Conservation (phyloP, 2,888 invertebrate species). For the Bellardia bayeri region DNA sequence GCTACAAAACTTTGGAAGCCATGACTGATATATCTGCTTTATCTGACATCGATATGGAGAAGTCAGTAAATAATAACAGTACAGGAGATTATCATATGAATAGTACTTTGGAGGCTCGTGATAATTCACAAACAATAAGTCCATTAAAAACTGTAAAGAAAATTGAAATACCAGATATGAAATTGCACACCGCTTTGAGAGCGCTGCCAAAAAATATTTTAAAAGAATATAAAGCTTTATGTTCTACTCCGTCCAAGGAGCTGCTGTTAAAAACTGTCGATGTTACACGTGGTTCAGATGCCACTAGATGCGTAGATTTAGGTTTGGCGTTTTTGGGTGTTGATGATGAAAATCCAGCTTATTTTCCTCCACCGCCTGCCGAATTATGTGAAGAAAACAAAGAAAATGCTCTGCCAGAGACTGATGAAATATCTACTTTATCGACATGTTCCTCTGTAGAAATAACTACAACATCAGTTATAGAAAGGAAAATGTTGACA, state of each 20-base stretch:
- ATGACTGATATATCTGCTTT: constrained; percentile 61
- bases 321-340: constrained; percentile 71
- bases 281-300: constrained; percentile 73
- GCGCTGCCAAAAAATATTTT: constrained; percentile 78
- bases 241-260: constrained; percentile 80
- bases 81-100: constrained; percentile 68
- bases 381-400: constrained; percentile 74
- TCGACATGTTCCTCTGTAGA: constrained; percentile 75
- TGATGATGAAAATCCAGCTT: constrained; percentile 60
- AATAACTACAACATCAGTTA: constrained; percentile 73
- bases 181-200: constrained; percentile 74
- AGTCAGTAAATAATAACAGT: constrained; percentile 54
- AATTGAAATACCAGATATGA: constrained; percentile 37
- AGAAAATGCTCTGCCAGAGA: constrained; percentile 77
- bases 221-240: constrained; percentile 78
- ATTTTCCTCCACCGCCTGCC: constrained; percentile 29
- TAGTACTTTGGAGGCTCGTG: constrained; percentile 75
- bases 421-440: constrained; percentile 73
- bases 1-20: constrained; percentile 75
- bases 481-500: constrained; percentile 75
- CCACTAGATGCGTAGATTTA: constrained; percentile 69
- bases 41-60: constrained; percentile 51
- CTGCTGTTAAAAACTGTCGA: constrained; percentile 75
- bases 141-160: constrained; percentile 69
- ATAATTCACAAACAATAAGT: constrained; percentile 51